Conservation (phyloP, 2,113 vertebrate species). For the Clarias gariepinus region DNA sequence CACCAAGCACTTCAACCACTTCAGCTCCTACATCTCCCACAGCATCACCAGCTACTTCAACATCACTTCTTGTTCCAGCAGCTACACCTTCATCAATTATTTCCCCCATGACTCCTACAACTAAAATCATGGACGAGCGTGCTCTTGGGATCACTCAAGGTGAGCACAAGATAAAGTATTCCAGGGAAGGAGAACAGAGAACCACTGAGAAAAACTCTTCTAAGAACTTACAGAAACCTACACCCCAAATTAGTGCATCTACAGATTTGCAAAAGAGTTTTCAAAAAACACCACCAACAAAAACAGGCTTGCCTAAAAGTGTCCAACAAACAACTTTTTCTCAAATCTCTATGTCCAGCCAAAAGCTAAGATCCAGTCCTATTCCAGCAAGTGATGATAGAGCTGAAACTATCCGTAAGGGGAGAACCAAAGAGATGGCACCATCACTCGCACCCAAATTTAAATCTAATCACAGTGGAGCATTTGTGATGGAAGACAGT, state of each 20-base stretch:
- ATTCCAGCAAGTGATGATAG: slow-evolving; percentile 19
- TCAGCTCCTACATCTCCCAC: background rate
- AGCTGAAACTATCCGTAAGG: background rate
- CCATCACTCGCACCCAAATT: slow-evolving; percentile 11
- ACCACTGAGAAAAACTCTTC: background rate
- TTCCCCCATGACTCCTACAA: background rate
- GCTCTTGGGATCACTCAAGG: background rate
- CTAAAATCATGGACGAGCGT: background rate
- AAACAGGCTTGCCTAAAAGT: slow-evolving; percentile 22
- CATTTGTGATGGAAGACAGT: background rate
- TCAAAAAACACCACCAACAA: slow-evolving; percentile 21
- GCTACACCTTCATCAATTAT: background rate
- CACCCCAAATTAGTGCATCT: slow-evolving; percentile 24
- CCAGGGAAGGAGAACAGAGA: background rate
- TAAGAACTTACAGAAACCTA: slow-evolving; percentile 26
- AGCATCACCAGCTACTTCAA: slow-evolving; percentile 2
- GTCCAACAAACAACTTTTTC: background rate
- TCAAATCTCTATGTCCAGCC: slow-evolving; percentile 47
- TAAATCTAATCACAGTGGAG: background rate
- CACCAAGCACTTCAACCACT: background rate
- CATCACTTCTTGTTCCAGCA: background rate
- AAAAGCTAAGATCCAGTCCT: slow-evolving; percentile 51
- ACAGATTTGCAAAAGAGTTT: slow-evolving; percentile 1
- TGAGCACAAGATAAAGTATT: background rate
- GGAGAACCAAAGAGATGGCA: background rate